These are phyloP conservation scores for Corythucha ciliata DNA, from an alignment of 2,888 invertebrate genomes.

Conservation along the genomic window DNA sequence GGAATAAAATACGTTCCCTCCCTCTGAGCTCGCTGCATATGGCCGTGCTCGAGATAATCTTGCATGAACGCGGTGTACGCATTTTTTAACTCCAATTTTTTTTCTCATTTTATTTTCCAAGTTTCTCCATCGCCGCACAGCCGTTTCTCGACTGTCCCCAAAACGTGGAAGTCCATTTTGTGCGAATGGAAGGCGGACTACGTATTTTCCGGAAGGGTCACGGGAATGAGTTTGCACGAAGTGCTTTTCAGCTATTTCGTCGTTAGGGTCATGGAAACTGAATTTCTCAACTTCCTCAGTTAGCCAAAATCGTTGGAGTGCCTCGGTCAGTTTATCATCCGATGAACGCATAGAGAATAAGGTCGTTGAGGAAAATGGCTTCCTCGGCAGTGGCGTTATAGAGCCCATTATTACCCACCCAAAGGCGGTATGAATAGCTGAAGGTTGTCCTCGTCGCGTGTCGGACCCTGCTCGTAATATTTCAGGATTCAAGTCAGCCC, in stretches of 20 bases:
- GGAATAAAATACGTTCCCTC: slow-evolving; percentile 6
- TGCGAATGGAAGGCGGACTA: slow-evolving; percentile 11
- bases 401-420: not conserved
- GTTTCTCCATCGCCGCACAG: not conserved
- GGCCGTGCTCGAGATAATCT: not conserved
- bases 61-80: slow-evolving; percentile 3
- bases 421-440: not conserved
- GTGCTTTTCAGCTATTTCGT: not conserved
- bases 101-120: slow-evolving; percentile 4
- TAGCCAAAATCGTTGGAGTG: slow-evolving; percentile 9
- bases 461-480: not conserved
- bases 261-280: not conserved
- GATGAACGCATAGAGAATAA: not conserved
- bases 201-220: not conserved
- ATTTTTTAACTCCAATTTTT: not conserved
- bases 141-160: not conserved
- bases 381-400: too few relatives aligned
- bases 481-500: not conserved
- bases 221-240: slow-evolving; percentile 9
- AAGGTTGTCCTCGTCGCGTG: not conserved
- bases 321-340: not conserved
- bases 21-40: not conserved
- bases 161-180: not conserved
- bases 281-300: not conserved
- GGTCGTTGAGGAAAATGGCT: not conserved